phyloP scores from a whole-genome alignment of 2,797 vertebrate genomes.

The Clarias platycephalus region DNA sequence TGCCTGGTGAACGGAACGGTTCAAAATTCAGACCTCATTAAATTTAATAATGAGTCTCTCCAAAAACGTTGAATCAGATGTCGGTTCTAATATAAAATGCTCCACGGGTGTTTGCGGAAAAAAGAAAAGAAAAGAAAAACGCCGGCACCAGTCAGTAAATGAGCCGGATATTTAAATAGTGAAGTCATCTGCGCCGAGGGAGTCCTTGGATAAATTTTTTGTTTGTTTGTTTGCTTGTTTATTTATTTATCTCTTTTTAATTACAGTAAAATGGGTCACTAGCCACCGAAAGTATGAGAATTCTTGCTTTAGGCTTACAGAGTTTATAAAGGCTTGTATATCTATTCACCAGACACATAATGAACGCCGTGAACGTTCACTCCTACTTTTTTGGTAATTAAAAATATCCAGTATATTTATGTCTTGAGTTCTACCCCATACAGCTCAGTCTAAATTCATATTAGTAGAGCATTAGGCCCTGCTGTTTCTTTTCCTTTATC shows the following conservation, averaged over 20 bases:
- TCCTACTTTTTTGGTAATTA: not conserved
- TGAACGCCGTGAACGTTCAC: not conserved
- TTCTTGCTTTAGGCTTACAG: not conserved
- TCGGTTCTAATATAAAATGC: not conserved
- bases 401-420: too few relatives aligned
- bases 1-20: not conserved
- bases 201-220: not conserved
- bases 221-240: not conserved
- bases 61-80: not conserved
- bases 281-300: not conserved
- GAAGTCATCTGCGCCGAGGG: not conserved
- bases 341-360: not conserved
- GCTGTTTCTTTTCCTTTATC: slow-evolving; percentile 29
- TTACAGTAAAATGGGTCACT: not conserved
- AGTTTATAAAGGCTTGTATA: not conserved
- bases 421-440: not conserved
- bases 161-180: not conserved
- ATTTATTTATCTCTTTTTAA: not conserved
- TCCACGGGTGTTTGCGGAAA: too few relatives aligned
- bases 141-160: not conserved
- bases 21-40: not conserved
- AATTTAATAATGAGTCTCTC: not conserved
- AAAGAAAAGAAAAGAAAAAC: too few relatives aligned
- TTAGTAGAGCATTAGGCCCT: slow-evolving; percentile 9
- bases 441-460: not conserved